Base-by-base conservation (phyloP, 2,797 vertebrate species). In the Liparis tanakae region DNA sequence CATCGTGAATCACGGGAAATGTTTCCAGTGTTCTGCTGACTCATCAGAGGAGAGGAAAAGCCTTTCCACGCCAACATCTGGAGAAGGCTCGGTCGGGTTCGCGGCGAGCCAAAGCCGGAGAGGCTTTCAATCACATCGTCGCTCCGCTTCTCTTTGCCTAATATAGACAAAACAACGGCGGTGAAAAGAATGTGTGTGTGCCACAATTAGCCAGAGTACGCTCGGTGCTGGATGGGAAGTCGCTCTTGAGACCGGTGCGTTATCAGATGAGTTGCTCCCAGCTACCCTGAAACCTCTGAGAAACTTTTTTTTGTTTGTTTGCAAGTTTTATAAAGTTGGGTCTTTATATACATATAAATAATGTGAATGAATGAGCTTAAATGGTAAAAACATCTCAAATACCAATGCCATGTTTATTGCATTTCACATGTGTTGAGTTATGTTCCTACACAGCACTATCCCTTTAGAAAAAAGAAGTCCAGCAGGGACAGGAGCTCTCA, bases 11-110 rank as follows among this genome's bases (percentile, higher is more conserved):
- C 85, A 85, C 83, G 86, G 79, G 87, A 90, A 87, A 84, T 72
- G 63, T 85, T 82, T 88, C 74, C 84, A 70, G 62, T 4, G 37
- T 65, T 55, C 18, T 67, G 74, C 66, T 79, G 88, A 88, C 72
- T 93, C 81, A 90, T 88, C 54, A 30, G 25, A 30, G 20, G 43
- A 83, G 71, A 74, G 48, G 69, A 86, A 75, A 81, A 81, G 74
- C 64, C 77, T 67, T 89, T 87, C 82, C 76, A 65, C 76, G 80
- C 74, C 71, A 79, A 88, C 88, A 91, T 90, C 88, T 89, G 90
- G 84, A 87, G 64, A 13, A 37, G 10, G 66, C 79, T 76, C 8
- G 65, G 79, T 83, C 70, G 65, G 62, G 75, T 62, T 62, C 63
- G 67, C n/a, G 71, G 66, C 7, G 10, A 76, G 60, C 72, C 68